Conservation (phyloP, 2,113 vertebrate species). For the Carassius carassius region DNA sequence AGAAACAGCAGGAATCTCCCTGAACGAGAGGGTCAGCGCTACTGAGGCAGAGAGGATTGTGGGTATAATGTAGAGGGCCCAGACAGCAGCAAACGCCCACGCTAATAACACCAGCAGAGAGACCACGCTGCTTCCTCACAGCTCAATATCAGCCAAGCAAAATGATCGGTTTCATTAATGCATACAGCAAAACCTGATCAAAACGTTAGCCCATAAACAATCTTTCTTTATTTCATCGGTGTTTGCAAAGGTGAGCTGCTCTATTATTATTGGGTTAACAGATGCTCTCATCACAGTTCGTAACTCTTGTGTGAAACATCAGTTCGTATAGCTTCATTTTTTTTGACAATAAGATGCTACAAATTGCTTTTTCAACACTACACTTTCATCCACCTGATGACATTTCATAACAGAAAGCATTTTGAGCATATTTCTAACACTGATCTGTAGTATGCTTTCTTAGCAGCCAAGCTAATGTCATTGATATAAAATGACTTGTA, state of each 20-base stretch:
- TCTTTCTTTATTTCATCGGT: too few species aligned
- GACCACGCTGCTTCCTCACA: neutral
- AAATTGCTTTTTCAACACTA: too few species aligned
- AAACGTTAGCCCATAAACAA: neutral
- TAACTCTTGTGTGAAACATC: too few species aligned
- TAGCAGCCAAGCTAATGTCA: too few species aligned
- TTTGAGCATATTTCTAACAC: too few species aligned
- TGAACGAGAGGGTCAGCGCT: slow-evolving; percentile 26
- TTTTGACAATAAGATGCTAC: too few species aligned
- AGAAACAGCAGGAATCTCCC: slow-evolving; percentile 20
- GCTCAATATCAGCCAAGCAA: neutral
- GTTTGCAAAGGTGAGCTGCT: neutral
- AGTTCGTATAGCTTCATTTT: too few species aligned
- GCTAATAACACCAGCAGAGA: neutral
- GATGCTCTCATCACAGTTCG: too few species aligned
- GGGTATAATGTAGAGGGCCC: slow-evolving; percentile 35
- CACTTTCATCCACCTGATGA: too few species aligned
- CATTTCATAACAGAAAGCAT: too few species aligned
- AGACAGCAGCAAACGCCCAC: slow-evolving; percentile 34
- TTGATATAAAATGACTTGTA: too few species aligned
- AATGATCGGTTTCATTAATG: neutral
- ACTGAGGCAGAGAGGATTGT: slow-evolving; percentile 23
- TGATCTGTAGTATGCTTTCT: too few species aligned
- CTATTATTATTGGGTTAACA: neutral
- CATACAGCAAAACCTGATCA: neutral